Evolutionary conservation across 2,888 invertebrate genomes (phyloP), one percentile per base, ranked within the genome.

Genomic region (Actias luna): DNA sequence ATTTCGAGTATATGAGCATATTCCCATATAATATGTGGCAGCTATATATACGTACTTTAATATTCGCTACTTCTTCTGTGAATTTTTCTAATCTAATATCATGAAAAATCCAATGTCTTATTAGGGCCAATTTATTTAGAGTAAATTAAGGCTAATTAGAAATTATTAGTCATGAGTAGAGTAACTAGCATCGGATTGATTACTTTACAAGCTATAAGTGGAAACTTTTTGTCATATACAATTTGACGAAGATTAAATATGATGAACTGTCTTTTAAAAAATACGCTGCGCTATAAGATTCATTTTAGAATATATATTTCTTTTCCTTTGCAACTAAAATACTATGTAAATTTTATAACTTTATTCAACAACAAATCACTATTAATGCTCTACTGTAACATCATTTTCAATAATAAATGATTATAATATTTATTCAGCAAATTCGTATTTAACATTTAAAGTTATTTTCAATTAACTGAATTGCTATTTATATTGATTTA

Each of bases 401-500:
- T 60, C 33, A 64, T 62, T 64, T 70, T 67, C 68, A 70, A 68
- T 29, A 71, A 72, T 76, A 73, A 74, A 76, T 69, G 64, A 66
- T 73, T 74, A 74, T 42, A 42, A 18, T 33, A 42, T 76, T 63
- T 76, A 70, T 71, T 73, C 72, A 68, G 76, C 75, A 76, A 75
- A 78, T 74, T 73, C 65, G 64, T 75, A 74, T 65, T 65, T 67
- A 61, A 64, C 39, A 65, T 71, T 67, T 73, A 68, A 74, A 76
- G 77, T 76, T 77, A 75, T 86, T 83, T 86, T 86, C 86, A 84
- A 86, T 88, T 88, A 86, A 84, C 77, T 74, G 75, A 82, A 84
- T 82, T 75, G 79, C 80, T 87, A 79, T 87, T 83, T 80, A 82
- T 78, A 72, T 84, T 85, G 87, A 89, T 87, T 83, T 82, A 87